A percentile compares a stretch with the other conserved stretches of the same genome.
Conservation (phyloP, 2,797 vertebrate species). For the Masticophis lateralis region DNA sequence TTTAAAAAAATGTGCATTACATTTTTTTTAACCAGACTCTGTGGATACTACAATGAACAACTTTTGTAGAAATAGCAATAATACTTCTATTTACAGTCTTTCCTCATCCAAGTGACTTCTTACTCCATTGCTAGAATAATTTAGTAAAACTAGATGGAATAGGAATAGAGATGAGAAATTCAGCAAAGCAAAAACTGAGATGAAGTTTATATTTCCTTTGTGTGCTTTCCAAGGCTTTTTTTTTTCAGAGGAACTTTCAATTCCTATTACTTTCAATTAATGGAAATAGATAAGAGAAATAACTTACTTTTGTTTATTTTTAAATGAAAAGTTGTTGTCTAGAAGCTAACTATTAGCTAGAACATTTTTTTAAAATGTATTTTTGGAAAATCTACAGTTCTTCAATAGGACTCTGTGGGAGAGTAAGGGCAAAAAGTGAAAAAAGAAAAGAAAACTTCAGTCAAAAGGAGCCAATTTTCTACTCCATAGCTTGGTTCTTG, state of each 20-base stretch:
- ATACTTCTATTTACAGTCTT: slow-evolving; percentile 71
- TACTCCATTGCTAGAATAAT: slow-evolving; percentile 62
- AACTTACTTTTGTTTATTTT: background rate
- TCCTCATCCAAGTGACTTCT: slow-evolving; percentile 69
- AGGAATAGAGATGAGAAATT: background rate
- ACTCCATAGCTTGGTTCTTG: background rate
- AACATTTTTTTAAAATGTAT: background rate
- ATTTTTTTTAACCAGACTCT: background rate
- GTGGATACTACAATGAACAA: background rate
- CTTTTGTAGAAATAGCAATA: slow-evolving; percentile 73
- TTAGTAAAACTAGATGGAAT: background rate
- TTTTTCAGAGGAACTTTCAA: background rate
- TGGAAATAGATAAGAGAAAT: background rate
- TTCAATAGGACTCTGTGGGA: background rate
- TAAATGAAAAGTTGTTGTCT: background rate
- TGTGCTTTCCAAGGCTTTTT: background rate
- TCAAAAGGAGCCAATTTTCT: background rate
- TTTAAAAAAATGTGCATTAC: background rate
- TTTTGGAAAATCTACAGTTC: background rate
- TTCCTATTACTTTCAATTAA: background rate
- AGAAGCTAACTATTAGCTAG: background rate
- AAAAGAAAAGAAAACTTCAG: background rate
- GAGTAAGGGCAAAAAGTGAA: background rate
- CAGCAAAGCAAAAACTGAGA: background rate
- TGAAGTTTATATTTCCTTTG: background rate